Evolutionary conservation across 2,113 vertebrate species (phyloP), one percentile per base, ranked within the genome.

Genomic region (Beaufortia kweichowensis): DNA sequence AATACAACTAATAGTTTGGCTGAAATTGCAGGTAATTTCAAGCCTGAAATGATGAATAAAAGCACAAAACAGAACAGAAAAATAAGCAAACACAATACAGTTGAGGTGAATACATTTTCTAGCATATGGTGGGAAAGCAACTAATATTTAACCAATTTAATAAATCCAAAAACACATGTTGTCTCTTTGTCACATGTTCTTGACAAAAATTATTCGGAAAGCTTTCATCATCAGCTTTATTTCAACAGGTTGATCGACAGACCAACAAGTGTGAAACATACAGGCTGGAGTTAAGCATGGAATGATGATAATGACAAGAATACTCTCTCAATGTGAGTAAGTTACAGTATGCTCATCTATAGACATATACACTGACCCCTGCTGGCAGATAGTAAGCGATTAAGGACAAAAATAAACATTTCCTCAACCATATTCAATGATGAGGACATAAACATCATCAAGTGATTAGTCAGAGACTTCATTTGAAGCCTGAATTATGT

Each of bases 321-420:
- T 2, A n/a, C 75, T 60, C 73, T 76, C 64, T 69, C 75, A 69
- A 69, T 77, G 56, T 56, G 50, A 76, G 74, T 35, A 77, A 77
- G 41, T 48, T 60, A 46, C 43, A 46, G 43, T 46, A 46, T 61
- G 56, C 41, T 65, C 48, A 31, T 75, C 46, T 56, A 56, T n/a
- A 69, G 29, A 65, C 39, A 23, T 35, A 39, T 69, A 69, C 65
- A 77, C 56, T 35, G 65, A 46, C 56, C 41, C 15, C 55, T 77
- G 55, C 26, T 39, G 75, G 26, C 39, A 24, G 55, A 77, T n/a
- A 79, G 63, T n/a, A 26, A 35, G 17, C 6, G 12, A 67, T 33
- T 28, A n/a, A 62, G 33, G 23, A 73, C 7, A 33, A 48, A 21
- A 53, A 50, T 29, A 68, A 72, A 26, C 21, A 10, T n/a, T 5